Conservation (phyloP, 2,888 invertebrate species). For the Dynastes grantii region DNA sequence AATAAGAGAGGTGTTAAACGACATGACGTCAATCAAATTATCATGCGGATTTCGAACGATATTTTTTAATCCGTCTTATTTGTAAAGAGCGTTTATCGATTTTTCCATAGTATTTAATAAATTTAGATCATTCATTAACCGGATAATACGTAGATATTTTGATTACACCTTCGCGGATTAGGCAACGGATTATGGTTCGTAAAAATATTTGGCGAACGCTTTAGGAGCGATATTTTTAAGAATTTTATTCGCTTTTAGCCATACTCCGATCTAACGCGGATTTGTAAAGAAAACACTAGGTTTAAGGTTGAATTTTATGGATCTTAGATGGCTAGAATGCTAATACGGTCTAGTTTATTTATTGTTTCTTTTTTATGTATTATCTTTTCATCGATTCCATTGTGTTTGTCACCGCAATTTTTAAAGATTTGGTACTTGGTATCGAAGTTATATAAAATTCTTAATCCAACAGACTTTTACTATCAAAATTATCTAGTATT, state of each 20-base stretch:
- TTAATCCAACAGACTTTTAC: no score
- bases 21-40: slow-evolving; percentile 2
- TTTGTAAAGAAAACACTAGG: neutral
- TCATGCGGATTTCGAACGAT: neutral
- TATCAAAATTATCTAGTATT: no score
- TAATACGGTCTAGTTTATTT: no score
- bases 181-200: neutral
- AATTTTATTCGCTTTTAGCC: neutral
- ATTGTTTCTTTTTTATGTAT: no score
- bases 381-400: no score
- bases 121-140: slow-evolving; percentile 6
- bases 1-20: neutral
- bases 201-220: neutral
- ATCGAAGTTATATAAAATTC: no score
- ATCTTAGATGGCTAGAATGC: neutral
- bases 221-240: neutral
- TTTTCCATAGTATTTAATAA: slow-evolving; percentile 6
- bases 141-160: neutral
- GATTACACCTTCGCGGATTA: neutral
- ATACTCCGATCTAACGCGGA: neutral
- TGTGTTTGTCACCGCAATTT: no score
- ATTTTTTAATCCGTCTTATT: slow-evolving; percentile 3
- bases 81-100: neutral
- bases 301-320: neutral
- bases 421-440: no score